Evolutionary conservation across 2,797 vertebrate species (phyloP), one percentile per base, ranked within the genome.

Genomic region (Myotis daubentonii): DNA sequence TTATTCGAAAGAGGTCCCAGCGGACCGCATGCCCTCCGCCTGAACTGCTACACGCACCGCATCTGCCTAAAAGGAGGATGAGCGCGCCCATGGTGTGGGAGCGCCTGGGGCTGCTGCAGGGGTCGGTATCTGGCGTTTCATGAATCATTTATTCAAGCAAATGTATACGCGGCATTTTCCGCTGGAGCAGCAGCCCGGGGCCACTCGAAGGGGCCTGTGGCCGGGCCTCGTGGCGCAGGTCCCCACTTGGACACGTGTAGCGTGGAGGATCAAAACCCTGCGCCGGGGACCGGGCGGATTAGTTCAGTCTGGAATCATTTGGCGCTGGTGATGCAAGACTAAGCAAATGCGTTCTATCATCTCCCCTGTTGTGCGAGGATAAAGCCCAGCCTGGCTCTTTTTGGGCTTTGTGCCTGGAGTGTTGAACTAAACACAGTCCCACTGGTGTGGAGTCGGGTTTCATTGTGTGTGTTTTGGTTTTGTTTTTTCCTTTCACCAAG

Each of bases 391-490:
- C 80, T 57, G 80, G 70, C 74, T 95, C 94, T 95, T 20, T 95
- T 75, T 97, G 96, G 92, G 96, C 96, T 96, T 92, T 87, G 49
- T 84, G 96, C 96, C 96, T 95, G 49, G 92, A 92, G 94, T 95
- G 96, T 89, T 97, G 96, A 97, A 97, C 93, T 97, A 95, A 97
- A 87, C 93, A 94, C 82, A 94, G 92, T 96, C 96, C 97, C 96
- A 83, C 30, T 92, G 96, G 95, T 95, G 78, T 70, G 78, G 38
- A 68, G 65, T 83, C 28, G 41, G 78, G 57, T 95, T 96, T 92
- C 89, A 90, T 92, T 94, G 94, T 87, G 94, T 94, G 84, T 80
- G 86, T 88, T 78, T 81, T 51, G 91, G 47, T 89, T 93, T 89
- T 86, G 70, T 89, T 95, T 91, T 88, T 19, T n/a, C 62, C 47